phyloP scores from a whole-genome alignment of 2,797 vertebrate species.

The Eulemur mongoz region DNA sequence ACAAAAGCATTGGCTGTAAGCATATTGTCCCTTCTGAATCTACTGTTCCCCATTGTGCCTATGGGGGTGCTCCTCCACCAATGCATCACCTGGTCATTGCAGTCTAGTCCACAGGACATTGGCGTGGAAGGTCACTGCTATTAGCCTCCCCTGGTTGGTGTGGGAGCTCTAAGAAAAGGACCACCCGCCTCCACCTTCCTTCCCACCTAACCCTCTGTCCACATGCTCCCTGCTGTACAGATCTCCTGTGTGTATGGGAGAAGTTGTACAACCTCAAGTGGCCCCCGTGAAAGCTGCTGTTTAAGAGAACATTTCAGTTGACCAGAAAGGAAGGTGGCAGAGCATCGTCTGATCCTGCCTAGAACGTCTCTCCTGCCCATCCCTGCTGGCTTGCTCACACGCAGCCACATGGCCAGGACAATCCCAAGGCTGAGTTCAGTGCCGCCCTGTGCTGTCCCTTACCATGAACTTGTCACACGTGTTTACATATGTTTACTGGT shows the following conservation, averaged over 20 bases:
- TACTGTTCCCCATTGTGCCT: neutral
- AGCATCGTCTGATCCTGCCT: neutral
- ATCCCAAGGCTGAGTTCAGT: neutral
- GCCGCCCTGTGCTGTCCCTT: neutral
- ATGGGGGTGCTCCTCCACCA: neutral
- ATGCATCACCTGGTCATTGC: accelerated
- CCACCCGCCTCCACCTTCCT: neutral
- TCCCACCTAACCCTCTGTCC: neutral
- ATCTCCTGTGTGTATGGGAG: neutral
- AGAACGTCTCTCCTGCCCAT: neutral
- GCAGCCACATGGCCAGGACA: neutral
- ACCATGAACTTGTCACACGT: neutral
- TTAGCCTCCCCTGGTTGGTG: neutral
- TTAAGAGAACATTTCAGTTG: neutral
- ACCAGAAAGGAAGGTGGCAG: neutral
- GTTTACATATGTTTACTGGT: neutral
- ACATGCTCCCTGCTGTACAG: too few species aligned
- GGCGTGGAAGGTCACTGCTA: neutral
- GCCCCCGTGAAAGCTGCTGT: neutral
- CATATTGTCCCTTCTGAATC: neutral
- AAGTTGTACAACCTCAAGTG: accelerated
- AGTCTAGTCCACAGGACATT: too few species aligned
- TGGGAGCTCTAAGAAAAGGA: neutral
- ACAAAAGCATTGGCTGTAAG: neutral
- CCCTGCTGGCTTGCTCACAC: neutral